Evolutionary conservation across 2,113 vertebrate species (phyloP), one percentile per base, ranked within the genome.

Genomic region (Arenaria interpres): DNA sequence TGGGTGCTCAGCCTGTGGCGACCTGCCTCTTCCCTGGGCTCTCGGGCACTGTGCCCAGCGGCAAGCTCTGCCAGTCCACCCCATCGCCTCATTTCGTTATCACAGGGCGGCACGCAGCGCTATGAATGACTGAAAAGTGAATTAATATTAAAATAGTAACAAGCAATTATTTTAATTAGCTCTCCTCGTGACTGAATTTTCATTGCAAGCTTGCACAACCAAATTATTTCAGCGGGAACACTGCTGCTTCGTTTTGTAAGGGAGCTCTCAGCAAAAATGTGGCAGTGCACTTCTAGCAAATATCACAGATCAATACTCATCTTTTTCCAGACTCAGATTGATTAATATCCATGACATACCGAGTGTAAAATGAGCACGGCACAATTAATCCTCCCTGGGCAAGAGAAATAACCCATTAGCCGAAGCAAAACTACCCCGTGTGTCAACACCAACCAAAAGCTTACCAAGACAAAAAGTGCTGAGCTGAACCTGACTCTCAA

Each of bases 281-380:
- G 89, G 22, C 73, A 80, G 39, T 21, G 57, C 53, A 85, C 35
- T 85, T 75, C 68, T n/a, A 80, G 71, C 35, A 96, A 90, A 81
- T 60, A 94, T 72, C 41, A 72, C 73, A 93, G 94, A 94, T 95
- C 95, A 93, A 97, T 96, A 95, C 80, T 92, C 62, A 88, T 85
- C 69, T 85, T 92, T 93, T 92, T 76, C 73, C 86, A 91, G 60
- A 66, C 69, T 93, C 75, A 76, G 76, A 76, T 10, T 93, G 90
- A 95, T 85, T 95, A 91, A 95, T 92, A 92, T 87, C 94, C 53
- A 90, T 79, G 69, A 89, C 84, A 95, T 22, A 64, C 82, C 85
- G 83, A 68, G 76, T 82, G 73, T 75, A 95, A 89, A 95, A 95
- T 73, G 25, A 92, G 57, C 80, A 78, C 0, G 0, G 73, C 82